phyloP scores from a whole-genome alignment of 2,888 invertebrate species.

The Ptilodon capucinus region DNA sequence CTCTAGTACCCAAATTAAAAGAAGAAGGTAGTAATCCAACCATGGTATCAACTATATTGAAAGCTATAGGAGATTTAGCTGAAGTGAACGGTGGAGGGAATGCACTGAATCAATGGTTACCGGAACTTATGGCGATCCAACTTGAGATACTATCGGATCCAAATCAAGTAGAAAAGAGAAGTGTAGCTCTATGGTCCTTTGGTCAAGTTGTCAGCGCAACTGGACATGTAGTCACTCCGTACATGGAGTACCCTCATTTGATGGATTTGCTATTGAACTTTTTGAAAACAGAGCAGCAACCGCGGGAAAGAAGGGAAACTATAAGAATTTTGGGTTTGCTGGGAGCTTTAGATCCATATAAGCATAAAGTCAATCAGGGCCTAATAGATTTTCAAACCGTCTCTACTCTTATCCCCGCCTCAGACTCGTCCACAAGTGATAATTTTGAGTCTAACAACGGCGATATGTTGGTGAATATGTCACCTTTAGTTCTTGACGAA shows the following conservation, averaged over 20 bases:
- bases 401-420: conserved; percentile 90
- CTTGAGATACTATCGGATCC: conserved; percentile 97
- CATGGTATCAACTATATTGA: conserved; percentile 94
- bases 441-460: conserved; percentile 86
- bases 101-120: conserved; percentile 94
- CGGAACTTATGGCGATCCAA: conserved; percentile 93
- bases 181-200: conserved; percentile 97
- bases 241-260: conserved; percentile 95
- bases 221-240: conserved; percentile 97
- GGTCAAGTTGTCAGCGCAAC: conserved; percentile 98
- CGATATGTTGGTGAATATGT: conserved; percentile 97
- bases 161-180: conserved; percentile 95
- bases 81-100: conserved; percentile 93
- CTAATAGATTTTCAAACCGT: conserved; percentile 93
- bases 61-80: conserved; percentile 97
- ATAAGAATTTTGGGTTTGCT: conserved; percentile 96
- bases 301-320: conserved; percentile 92
- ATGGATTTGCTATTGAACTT: conserved; percentile 96
- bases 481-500: conserved; percentile 93
- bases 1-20: conserved; percentile 94
- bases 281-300: conserved; percentile 96
- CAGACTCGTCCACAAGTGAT: conserved; percentile 85
- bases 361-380: conserved; percentile 97
- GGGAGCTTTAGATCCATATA: conserved; percentile 99
- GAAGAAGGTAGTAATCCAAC: conserved; percentile 95